Evolutionary conservation across 2,888 invertebrate genomes (phyloP).

Genomic region (Parasteatoda lunata): DNA sequence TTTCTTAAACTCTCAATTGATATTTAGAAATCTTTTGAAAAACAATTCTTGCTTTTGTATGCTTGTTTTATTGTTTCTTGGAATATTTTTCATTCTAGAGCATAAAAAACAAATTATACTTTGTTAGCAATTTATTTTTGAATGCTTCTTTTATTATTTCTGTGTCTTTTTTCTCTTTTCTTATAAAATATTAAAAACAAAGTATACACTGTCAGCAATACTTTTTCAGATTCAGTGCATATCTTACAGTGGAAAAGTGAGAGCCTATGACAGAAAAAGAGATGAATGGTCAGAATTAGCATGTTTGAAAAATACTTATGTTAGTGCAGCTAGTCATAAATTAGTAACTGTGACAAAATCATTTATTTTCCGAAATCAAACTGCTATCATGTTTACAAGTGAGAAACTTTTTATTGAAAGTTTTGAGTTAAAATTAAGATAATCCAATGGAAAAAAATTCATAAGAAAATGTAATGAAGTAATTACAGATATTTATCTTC

Average conservation of each 20-base stretch:
- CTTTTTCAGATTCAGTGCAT: constrained; percentile 39
- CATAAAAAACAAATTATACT: not conserved
- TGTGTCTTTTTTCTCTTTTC: not conserved
- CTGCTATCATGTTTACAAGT: constrained; percentile 41
- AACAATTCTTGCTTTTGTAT: no score
- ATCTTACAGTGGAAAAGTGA: constrained; percentile 27
- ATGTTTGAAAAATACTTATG: constrained; percentile 16
- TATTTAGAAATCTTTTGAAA: no score
- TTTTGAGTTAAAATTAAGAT: no score
- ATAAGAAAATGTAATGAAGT: no score
- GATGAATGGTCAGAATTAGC: constrained; percentile 32
- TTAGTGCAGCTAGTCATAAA: not conserved
- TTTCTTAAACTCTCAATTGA: no score
- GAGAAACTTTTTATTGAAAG: not conserved
- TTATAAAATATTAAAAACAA: not conserved
- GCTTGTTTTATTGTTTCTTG: no score
- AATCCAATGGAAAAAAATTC: no score
- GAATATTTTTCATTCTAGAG: not conserved
- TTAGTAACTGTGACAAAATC: not conserved
- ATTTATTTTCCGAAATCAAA: constrained; percentile 24
- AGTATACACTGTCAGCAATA: not conserved
- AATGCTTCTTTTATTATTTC: not conserved
- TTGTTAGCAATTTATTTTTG: not conserved
- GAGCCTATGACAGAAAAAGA: not conserved
- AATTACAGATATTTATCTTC: no score